Evolutionary conservation across 2,888 invertebrate species (phyloP).

Genomic region (Adelphocoris suturalis): DNA sequence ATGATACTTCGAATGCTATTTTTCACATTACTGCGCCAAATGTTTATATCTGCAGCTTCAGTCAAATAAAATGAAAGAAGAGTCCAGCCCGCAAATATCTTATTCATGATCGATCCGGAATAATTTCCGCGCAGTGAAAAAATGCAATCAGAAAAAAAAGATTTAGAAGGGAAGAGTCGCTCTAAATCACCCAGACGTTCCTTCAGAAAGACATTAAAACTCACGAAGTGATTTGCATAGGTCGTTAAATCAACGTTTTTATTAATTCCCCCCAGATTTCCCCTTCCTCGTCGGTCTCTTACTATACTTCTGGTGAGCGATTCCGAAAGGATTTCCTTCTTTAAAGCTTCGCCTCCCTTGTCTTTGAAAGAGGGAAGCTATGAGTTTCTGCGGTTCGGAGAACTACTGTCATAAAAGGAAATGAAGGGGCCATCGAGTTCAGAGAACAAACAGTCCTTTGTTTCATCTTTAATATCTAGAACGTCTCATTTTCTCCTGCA

Average conservation of each 20-base stretch:
- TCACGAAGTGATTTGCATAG: conserved; percentile 67
- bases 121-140: conserved; percentile 6
- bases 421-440: conserved; percentile 27
- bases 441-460: conserved; percentile 12
- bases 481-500: not conserved
- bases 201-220: conserved; percentile 53
- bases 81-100: not conserved
- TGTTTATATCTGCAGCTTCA: no score
- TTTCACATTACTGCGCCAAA: no score
- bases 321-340: not conserved
- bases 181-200: conserved; percentile 9
- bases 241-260: conserved; percentile 68
- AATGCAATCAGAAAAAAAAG: conserved; percentile 54
- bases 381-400: conserved; percentile 14
- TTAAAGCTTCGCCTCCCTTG: not conserved
- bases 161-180: not conserved
- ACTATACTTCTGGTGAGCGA: not conserved
- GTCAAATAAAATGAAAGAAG: no score
- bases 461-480: conserved; percentile 24
- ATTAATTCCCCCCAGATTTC: conserved; percentile 51
- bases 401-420: conserved; percentile 6
- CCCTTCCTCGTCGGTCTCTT: not conserved
- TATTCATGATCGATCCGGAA: conserved; percentile 63
- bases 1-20: no score
- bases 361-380: not conserved